Evolutionary conservation across 2,113 vertebrate species (phyloP), one percentile per base, ranked within the genome.

Genomic region (Propithecus coquereli): DNA sequence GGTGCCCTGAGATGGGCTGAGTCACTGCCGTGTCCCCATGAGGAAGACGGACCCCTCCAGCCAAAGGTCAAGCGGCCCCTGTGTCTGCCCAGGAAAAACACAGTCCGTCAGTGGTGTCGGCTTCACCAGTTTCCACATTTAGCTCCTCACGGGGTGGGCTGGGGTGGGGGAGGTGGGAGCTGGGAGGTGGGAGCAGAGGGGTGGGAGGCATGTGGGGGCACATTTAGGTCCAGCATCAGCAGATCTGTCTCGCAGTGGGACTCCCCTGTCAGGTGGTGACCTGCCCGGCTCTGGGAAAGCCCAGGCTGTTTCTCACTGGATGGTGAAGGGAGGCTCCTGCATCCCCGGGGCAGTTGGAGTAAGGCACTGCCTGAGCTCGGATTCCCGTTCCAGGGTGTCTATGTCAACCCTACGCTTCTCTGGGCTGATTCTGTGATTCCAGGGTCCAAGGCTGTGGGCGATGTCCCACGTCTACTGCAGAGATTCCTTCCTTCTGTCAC

Each of bases 131-230:
- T 2, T 37, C 40, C 52, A 22, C 16, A 5, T 23, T 57, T 22
- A 57, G 25, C 13, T 66, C 45, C 87, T 65, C 0, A 0, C 0
- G 18, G 61, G 1, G 34, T 0, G 10, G 43, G 13, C 40, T 43
- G 40, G 40, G 40, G 40, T 43, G 40, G 40, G 40, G 40, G 40
- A 43, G 40, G 40, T 43, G 40, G 40, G 40, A 43, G 40, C 3
- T 43, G 40, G 40, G 40, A 43, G 5, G 40, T 43, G 40, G 40
- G 40, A 5, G 3, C 40, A 43, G 40, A 0, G 1, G 1, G 3
- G 14, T 45, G 17, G 8, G 37, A 8, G 5, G 3, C 45, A n/a
- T 5, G 3, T 30, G 65, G 30, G 40, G 5, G 10, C 50, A 68
- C 13, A 45, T 45, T 37, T 14, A 68, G 71, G 17, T 12, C 91